A percentile compares a stretch with the other conserved stretches of the same genome.
These are phyloP conservation scores for Xenopus petersii DNA, from an alignment of 2,797 vertebrate species.

Conservation along the genomic window DNA sequence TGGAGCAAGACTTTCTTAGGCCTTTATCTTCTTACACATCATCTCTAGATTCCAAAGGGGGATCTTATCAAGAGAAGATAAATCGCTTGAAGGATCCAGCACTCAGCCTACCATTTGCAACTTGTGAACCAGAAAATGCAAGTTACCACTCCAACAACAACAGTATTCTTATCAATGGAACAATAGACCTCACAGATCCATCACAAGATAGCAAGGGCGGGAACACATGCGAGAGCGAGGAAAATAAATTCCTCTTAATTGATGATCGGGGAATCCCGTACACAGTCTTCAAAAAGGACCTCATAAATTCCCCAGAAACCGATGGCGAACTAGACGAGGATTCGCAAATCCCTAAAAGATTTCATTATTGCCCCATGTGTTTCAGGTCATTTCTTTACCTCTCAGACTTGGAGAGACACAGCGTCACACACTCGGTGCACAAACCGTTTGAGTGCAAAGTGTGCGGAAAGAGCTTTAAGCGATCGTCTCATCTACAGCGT, in stretches of 20 bases:
- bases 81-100: neutral
- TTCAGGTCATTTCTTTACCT: slow-evolving; percentile 86
- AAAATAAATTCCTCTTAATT: slow-evolving; percentile 55
- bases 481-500: slow-evolving; percentile 85
- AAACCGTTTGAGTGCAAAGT: slow-evolving; percentile 83
- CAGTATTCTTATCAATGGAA: neutral
- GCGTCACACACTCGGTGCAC: slow-evolving; percentile 87
- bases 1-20: neutral
- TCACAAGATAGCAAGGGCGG: slow-evolving; percentile 12
- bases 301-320: slow-evolving; percentile 6
- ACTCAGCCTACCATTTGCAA: neutral
- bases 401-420: slow-evolving; percentile 85
- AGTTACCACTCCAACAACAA: neutral
- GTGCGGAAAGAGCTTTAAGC: slow-evolving; percentile 87
- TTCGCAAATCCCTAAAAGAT: slow-evolving; percentile 60
- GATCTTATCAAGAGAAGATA: neutral
- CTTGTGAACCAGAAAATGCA: neutral
- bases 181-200: slow-evolving; percentile 9
- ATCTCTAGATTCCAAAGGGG: neutral
- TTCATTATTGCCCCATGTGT: slow-evolving; percentile 85
- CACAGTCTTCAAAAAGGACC: slow-evolving; percentile 53
- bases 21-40: neutral
- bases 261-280: slow-evolving; percentile 64
- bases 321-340: neutral
- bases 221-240: neutral